Conservation (phyloP, 2,797 vertebrate genomes). For the Carapus acus region DNA sequence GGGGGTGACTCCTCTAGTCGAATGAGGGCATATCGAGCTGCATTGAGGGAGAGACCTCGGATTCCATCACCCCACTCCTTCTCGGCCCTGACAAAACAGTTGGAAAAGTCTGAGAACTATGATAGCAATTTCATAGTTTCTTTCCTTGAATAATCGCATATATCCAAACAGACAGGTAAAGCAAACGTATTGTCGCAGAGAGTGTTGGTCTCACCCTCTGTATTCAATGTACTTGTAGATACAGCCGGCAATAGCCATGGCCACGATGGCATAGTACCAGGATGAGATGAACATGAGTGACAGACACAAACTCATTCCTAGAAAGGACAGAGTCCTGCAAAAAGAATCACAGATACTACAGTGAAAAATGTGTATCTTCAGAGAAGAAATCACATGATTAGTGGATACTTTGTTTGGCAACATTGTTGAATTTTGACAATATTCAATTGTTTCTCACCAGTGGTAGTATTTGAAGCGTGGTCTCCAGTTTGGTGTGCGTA, state of each 20-base stretch:
- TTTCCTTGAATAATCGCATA: too few relatives aligned
- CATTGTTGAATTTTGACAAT: too few relatives aligned
- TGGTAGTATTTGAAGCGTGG: slow-evolving; percentile 96
- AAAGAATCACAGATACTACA: slow-evolving; percentile 5
- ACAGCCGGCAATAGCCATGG: slow-evolving; percentile 88
- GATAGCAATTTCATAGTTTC: too few relatives aligned
- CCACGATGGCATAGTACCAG: slow-evolving; percentile 93
- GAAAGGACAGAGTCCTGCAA: slow-evolving; percentile 87
- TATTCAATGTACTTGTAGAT: slow-evolving; percentile 99
- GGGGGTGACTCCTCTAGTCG: slow-evolving; percentile 87
- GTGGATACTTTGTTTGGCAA: too few relatives aligned
- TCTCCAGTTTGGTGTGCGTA: slow-evolving; percentile 93
- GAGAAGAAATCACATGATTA: too few relatives aligned
- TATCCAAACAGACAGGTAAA: too few relatives aligned
- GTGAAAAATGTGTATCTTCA: too few relatives aligned
- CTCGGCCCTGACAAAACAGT: slow-evolving; percentile 77
- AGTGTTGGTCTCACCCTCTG: slow-evolving; percentile 78
- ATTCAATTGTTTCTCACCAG: slow-evolving; percentile 72
- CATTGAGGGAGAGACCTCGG: slow-evolving; percentile 87
- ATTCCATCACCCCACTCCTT: slow-evolving; percentile 98
- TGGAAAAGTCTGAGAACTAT: too few relatives aligned
- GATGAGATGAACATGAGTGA: slow-evolving; percentile 97
- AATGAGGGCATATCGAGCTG: slow-evolving; percentile 89
- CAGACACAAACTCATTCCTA: slow-evolving; percentile 96
- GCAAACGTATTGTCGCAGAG: too few relatives aligned